Base-by-base conservation (phyloP, 2,113 vertebrate genomes). In the Empidonax traillii region DNA sequence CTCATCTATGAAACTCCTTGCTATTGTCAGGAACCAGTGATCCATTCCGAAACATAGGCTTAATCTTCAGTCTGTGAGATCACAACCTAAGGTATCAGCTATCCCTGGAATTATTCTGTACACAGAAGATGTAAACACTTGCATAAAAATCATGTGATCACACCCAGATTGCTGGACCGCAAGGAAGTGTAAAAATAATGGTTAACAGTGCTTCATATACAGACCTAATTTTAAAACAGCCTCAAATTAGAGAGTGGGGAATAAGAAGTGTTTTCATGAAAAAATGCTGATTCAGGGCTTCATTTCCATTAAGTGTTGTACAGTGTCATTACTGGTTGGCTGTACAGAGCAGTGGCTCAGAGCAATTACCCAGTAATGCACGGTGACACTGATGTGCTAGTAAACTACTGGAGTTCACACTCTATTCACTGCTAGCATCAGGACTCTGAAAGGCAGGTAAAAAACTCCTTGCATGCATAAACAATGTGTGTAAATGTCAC, bases 331-430 rank as follows among this genome's bases (percentile, higher is more conserved):
- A 91, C 92, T 93, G 87, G 31, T 62, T 96, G 96, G 94, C 97
- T 94, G 90, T 95, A 96, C 95, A 94, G 96, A 97, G 96, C 92
- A 96, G 90, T 85, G 94, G 93, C 76, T 95, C 96, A 95, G 94
- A 97, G 96, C 97, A 98, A 98, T 98, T 98, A 96, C 93, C 89
- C 93, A 76, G 83, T 98, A 98, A 98, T 97, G 94, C 95, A 98
- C 55, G 49, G 81, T 97, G 97, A 97, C 97, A 97, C 96, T 98
- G 98, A 98, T 97, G 97, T 56, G 97, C 97, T 96, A 94, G 97
- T 96, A 98, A 98, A 98, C 97, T 95, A 95, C 44, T 96, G 72
- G 71, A 98, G 97, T 97, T 98, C 97, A 97, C 43, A 96, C 63
- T 92, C 88, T 93, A 79, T 94, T 96, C 96, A 79, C 89, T 90